These are phyloP conservation scores for Meloidogyne hapla DNA, from an alignment of 1,140 invertebrate genomes.

Conservation along the genomic window DNA sequence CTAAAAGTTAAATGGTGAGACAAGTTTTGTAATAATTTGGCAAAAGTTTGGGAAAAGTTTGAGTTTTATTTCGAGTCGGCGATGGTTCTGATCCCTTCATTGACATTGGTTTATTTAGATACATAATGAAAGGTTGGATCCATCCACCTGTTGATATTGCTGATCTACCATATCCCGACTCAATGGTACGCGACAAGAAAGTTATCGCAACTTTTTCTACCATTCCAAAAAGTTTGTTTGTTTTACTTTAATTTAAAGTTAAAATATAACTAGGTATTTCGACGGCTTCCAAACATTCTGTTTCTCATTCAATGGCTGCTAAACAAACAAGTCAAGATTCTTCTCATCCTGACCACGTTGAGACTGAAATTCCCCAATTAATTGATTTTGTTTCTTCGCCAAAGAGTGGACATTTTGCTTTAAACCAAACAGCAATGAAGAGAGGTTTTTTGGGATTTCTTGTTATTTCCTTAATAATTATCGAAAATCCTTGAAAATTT, in stretches of 20 bases:
- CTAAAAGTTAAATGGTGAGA: background rate
- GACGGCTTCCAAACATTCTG: background rate
- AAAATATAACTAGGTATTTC: background rate
- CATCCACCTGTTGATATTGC: slow-evolving; percentile 39
- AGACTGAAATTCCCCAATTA: slow-evolving; percentile 2
- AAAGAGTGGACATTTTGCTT: background rate
- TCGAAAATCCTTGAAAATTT: too few species aligned
- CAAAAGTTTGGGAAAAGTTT: too few species aligned
- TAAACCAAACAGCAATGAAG: background rate
- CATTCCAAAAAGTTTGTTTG: slow-evolving; percentile 23
- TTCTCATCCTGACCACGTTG: background rate
- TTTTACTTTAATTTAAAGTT: background rate
- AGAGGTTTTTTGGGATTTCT: background rate
- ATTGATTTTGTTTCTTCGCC: background rate
- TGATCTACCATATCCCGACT: slow-evolving; percentile 30
- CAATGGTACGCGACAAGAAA: slow-evolving; percentile 15
- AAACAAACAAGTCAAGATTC: slow-evolving; percentile 11
- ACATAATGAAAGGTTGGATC: slow-evolving; percentile 48
- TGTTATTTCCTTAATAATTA: too few species aligned
- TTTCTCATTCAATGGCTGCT: too few species aligned
- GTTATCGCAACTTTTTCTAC: background rate
- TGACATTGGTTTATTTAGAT: slow-evolving; percentile 30
- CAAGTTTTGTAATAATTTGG: too few species aligned
- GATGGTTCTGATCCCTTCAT: too few species aligned
- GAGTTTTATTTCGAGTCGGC: too few species aligned